Evolutionary conservation across 37 sponge, comb jelly and placozoan genomes (phyloP).

Genomic region (Tethya wilhelma): DNA sequence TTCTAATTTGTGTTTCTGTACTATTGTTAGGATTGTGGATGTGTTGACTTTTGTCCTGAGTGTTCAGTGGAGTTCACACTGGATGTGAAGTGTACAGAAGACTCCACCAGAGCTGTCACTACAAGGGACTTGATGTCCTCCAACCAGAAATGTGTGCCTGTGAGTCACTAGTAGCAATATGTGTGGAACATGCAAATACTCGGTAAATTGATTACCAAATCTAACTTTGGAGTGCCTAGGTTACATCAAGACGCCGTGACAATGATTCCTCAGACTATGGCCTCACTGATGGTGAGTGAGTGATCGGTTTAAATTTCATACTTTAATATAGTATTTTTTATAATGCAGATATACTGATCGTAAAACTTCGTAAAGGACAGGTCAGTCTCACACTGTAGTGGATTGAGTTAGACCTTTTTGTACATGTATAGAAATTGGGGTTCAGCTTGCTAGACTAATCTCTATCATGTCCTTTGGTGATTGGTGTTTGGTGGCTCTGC

Average conservation of each 20-base stretch:
- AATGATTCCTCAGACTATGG: conserved; percentile 76
- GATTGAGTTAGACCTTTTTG: background rate
- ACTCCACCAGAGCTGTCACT: conserved; percentile 89
- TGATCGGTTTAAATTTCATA: background rate
- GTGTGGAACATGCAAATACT: background rate
- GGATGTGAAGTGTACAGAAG: conserved; percentile 95
- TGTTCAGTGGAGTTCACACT: conserved; percentile 97
- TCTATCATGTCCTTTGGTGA: background rate
- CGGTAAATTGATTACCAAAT: background rate
- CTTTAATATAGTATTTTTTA: background rate
- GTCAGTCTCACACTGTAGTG: conserved; percentile 26
- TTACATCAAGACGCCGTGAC: conserved; percentile 65
- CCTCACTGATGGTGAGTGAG: conserved; percentile 79
- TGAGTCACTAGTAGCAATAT: conserved; percentile 30
- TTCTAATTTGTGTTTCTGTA: background rate
- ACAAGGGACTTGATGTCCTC: conserved; percentile 88
- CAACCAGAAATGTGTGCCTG: conserved; percentile 87
- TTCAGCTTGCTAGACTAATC: no score
- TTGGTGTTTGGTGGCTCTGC: background rate
- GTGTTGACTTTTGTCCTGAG: conserved; percentile 88
- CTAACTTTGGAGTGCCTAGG: conserved; percentile 24
- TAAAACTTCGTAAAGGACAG: conserved; percentile 95
- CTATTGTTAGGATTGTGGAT: conserved; percentile 82
- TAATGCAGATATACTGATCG: conserved; percentile 89
- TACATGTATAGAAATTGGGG: no score